Conservation (phyloP, 2,113 vertebrate species). For the Hirundichthys speculiger region DNA sequence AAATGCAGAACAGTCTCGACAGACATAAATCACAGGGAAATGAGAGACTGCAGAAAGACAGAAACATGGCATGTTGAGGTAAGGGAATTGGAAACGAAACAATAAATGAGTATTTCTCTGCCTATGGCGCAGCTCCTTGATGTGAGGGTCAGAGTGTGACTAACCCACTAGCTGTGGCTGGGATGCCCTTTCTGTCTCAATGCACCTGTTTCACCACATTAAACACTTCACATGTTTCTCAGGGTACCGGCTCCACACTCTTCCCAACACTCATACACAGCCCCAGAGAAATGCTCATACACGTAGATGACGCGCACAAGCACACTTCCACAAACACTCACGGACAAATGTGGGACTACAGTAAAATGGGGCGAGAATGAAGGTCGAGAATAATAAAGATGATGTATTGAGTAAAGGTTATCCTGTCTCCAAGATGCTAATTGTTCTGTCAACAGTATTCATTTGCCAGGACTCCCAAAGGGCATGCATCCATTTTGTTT, state of each 20-base stretch:
- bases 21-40: background rate
- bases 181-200: slow-evolving; percentile 86
- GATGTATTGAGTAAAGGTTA: slow-evolving; percentile 88
- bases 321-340: slow-evolving; percentile 12
- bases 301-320: slow-evolving; percentile 1
- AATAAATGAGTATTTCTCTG: slow-evolving; percentile 64
- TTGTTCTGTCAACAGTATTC: slow-evolving; percentile 89
- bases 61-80: slow-evolving; percentile 4
- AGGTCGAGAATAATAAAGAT: slow-evolving; percentile 84
- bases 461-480: slow-evolving; percentile 86
- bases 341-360: slow-evolving; percentile 19
- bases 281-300: slow-evolving; percentile 13
- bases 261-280: slow-evolving; percentile 38
- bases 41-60: slow-evolving; percentile 9
- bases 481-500: slow-evolving; percentile 81
- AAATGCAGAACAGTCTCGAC: background rate
- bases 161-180: slow-evolving; percentile 60
- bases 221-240: slow-evolving; percentile 71
- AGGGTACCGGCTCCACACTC: slow-evolving; percentile 46
- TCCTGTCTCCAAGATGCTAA: slow-evolving; percentile 89
- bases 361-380: slow-evolving; percentile 70
- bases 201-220: slow-evolving; percentile 82
- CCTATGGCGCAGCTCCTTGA: slow-evolving; percentile 61
- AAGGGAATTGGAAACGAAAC: slow-evolving; percentile 31
- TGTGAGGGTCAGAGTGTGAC: slow-evolving; percentile 68